These are phyloP conservation scores for Electrophaes corylata DNA, from an alignment of 2,888 invertebrate genomes.

Conservation along the genomic window DNA sequence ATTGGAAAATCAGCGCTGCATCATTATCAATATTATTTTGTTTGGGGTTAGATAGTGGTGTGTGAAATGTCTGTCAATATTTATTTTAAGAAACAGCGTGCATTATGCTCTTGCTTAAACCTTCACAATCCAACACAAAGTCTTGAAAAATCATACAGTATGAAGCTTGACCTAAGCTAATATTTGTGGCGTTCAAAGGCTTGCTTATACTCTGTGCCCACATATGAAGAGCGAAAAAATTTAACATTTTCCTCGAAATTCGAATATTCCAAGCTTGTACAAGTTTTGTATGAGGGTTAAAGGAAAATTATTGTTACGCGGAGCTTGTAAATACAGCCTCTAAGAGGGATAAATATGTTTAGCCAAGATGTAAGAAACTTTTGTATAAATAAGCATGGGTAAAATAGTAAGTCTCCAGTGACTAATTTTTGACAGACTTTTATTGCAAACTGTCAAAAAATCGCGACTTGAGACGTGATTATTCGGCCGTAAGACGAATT, in stretches of 20 bases:
- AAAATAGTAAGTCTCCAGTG: too few relatives aligned
- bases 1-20: too few relatives aligned
- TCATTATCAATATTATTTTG: too few relatives aligned
- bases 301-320: constrained; percentile 27
- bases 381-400: not conserved
- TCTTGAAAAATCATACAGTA: not conserved
- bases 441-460: too few relatives aligned
- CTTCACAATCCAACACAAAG: not conserved
- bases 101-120: too few relatives aligned
- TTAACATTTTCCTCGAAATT: constrained; percentile 24
- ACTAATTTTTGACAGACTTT: too few relatives aligned
- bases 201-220: not conserved
- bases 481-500: too few relatives aligned
- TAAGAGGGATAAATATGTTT: constrained; percentile 17
- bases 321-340: constrained; percentile 23
- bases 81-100: too few relatives aligned
- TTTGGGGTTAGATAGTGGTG: too few relatives aligned
- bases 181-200: not conserved
- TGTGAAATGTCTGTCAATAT: too few relatives aligned
- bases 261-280: constrained; percentile 21
- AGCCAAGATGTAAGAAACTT: constrained; percentile 8
- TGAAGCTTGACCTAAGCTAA: not conserved
- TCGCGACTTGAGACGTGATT: too few relatives aligned
- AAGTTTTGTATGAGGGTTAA: constrained; percentile 19
- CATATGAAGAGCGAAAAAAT: constrained; percentile 19